Evolutionary conservation across 2,113 vertebrate species (phyloP).

Genomic region (Labeo catla): DNA sequence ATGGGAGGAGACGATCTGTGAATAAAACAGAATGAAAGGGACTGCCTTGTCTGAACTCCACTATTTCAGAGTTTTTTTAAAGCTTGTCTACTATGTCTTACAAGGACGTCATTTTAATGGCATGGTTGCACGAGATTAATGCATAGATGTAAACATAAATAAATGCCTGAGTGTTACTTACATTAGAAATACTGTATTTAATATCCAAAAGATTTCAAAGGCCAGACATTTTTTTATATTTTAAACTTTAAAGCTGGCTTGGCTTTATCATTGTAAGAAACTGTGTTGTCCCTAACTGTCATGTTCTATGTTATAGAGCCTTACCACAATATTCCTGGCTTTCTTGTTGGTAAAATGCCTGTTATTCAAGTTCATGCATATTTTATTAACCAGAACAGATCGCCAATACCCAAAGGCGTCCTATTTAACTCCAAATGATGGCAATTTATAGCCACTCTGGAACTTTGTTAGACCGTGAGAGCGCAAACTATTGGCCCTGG

Average conservation of each 20-base stretch:
- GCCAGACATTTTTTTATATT: not conserved
- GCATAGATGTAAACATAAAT: not conserved
- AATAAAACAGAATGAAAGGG: slow-evolving; percentile 66
- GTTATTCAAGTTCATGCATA: not conserved
- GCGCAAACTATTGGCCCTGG: not conserved
- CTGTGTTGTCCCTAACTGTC: not conserved
- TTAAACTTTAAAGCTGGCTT: not conserved
- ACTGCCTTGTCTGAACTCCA: slow-evolving; percentile 23
- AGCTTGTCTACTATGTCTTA: not conserved
- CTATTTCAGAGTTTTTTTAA: not conserved
- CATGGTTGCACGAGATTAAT: not conserved
- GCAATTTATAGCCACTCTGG: not conserved
- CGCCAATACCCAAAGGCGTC: not conserved
- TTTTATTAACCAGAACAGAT: not conserved
- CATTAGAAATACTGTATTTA: not conserved
- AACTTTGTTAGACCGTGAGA: not conserved
- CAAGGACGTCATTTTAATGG: too few species aligned
- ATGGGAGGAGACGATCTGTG: slow-evolving; percentile 57
- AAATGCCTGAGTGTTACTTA: not conserved
- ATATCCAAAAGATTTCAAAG: too few species aligned
- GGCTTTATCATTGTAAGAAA: not conserved
- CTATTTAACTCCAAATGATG: not conserved
- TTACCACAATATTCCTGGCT: not conserved
- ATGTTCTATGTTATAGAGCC: not conserved
- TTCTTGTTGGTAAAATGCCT: not conserved